These are phyloP conservation scores for Halocynthia roretzi DNA, from an alignment of 23 tunicate species.

Conservation along the genomic window DNA sequence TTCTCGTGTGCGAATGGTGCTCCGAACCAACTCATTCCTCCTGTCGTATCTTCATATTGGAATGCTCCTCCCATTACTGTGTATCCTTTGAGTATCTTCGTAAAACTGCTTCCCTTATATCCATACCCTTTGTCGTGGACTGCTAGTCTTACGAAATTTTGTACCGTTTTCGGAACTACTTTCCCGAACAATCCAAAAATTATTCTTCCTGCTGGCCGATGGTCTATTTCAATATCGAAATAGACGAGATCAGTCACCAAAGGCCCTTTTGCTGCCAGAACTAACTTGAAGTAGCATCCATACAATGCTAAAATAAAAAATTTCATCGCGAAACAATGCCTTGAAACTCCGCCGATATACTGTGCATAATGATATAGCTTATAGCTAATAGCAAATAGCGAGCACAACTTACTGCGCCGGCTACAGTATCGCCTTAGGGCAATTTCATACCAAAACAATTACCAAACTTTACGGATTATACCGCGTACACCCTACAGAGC, in stretches of 20 bases:
- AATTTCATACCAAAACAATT: too few relatives aligned
- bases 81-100: background rate
- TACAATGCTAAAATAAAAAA: too few relatives aligned
- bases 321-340: too few relatives aligned
- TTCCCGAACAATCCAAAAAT: constrained; percentile 17
- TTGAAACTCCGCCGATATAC: too few relatives aligned
- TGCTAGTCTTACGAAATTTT: constrained; percentile 16
- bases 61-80: constrained; percentile 14
- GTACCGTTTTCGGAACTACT: constrained; percentile 21
- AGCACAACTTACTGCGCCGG: too few relatives aligned
- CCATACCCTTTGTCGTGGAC: constrained; percentile 26
- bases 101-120: constrained; percentile 18
- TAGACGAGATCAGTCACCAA: constrained; percentile 22
- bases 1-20: constrained; percentile 16
- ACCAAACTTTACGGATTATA: too few relatives aligned
- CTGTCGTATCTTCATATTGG: background rate
- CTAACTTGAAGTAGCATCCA: too few relatives aligned
- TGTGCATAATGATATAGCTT: too few relatives aligned
- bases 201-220: constrained; percentile 13
- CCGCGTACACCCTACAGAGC: too few relatives aligned
- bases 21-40: constrained; percentile 25
- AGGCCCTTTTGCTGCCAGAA: background rate
- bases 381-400: too few relatives aligned
- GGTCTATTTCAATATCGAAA: constrained; percentile 2
- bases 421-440: too few relatives aligned